These are phyloP conservation scores for Oceanodroma tethys DNA, from an alignment of 2,113 vertebrate species.

Conservation along the genomic window DNA sequence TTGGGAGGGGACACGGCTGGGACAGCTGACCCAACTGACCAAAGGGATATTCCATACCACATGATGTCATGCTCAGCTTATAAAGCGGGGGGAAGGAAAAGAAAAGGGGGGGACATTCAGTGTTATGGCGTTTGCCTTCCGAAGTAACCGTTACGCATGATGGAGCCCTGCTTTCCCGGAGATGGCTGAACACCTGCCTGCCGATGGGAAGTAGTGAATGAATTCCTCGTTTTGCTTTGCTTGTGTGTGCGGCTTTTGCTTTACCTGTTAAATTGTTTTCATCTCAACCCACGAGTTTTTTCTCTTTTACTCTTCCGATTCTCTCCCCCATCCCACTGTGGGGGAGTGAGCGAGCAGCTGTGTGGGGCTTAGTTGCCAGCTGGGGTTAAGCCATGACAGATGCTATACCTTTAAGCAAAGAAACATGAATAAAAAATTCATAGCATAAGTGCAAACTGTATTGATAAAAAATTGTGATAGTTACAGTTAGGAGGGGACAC, in stretches of 20 bases:
- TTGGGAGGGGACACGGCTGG: not conserved
- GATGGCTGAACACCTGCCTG: not conserved
- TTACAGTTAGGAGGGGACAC: not conserved
- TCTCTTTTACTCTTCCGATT: not conserved
- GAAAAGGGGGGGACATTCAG: not conserved
- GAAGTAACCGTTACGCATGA: not conserved
- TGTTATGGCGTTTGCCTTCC: not conserved
- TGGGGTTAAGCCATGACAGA: not conserved
- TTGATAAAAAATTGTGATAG: not conserved
- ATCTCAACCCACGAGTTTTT: not conserved
- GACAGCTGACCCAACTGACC: too few relatives aligned
- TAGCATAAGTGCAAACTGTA: not conserved
- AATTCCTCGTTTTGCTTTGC: not conserved
- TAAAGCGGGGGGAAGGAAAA: not conserved
- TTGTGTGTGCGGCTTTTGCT: not conserved
- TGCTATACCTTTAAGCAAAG: not conserved
- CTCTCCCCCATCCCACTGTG: not conserved
- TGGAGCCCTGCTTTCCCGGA: not conserved
- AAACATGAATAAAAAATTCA: not conserved
- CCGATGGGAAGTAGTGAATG: not conserved
- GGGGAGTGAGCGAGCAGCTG: not conserved
- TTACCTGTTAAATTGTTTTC: not conserved
- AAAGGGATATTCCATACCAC: not conserved
- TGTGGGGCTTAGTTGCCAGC: not conserved
- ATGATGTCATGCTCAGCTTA: not conserved